phyloP scores from a whole-genome alignment of 2,888 invertebrate species.

The Lymantria monacha region DNA sequence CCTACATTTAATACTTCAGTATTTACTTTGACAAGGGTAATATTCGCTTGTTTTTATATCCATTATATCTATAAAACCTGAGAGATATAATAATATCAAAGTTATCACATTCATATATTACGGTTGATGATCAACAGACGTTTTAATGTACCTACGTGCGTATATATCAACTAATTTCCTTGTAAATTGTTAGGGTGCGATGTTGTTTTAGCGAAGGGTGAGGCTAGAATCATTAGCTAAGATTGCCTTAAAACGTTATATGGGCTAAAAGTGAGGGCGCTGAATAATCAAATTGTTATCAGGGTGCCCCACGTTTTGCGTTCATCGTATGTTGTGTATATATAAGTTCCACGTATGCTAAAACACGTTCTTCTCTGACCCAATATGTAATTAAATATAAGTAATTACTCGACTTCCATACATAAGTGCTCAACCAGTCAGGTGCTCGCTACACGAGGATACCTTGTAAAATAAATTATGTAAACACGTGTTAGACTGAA shows the following conservation, averaged over 20 bases:
- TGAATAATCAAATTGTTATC: slow-evolving; percentile 67
- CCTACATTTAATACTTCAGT: slow-evolving; percentile 41
- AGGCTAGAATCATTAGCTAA: slow-evolving; percentile 52
- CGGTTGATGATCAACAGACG: slow-evolving; percentile 31
- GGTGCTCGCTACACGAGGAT: slow-evolving; percentile 1
- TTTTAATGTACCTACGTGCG: slow-evolving; percentile 23
- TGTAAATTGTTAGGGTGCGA: slow-evolving; percentile 54
- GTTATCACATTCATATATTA: slow-evolving; percentile 16
- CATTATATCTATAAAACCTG: slow-evolving; percentile 26
- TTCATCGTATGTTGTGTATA: slow-evolving; percentile 40
- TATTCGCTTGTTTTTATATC: slow-evolving; percentile 30
- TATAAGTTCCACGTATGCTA: slow-evolving; percentile 46
- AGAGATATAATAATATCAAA: slow-evolving; percentile 12
- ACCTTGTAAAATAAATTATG: background rate
- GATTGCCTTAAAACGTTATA: slow-evolving; percentile 51
- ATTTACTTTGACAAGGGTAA: slow-evolving; percentile 35
- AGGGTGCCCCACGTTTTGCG: slow-evolving; percentile 46
- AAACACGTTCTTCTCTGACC: slow-evolving; percentile 43
- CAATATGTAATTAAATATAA: slow-evolving; percentile 15
- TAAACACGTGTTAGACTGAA: too few species aligned
- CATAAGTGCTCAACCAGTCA: background rate
- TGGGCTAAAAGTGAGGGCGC: slow-evolving; percentile 36
- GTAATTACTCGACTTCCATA: slow-evolving; percentile 1
- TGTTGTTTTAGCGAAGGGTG: slow-evolving; percentile 55
- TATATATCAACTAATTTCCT: slow-evolving; percentile 52